phyloP scores from a whole-genome alignment of 2,113 vertebrate genomes.

The Trichomycterus rosablanca region DNA sequence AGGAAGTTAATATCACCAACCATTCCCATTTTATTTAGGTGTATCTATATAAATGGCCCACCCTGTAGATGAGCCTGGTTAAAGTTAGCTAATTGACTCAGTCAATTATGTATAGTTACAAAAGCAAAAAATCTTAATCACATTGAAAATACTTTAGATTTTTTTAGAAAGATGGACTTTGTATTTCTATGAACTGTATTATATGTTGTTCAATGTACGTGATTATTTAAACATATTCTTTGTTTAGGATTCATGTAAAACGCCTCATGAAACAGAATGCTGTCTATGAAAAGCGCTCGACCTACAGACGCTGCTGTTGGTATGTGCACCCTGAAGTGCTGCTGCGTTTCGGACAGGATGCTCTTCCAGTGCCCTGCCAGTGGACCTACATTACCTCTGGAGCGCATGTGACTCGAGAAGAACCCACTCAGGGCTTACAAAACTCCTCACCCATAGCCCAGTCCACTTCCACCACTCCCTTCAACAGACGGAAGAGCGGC shows the following conservation, averaged over 20 bases:
- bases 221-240: conserved; percentile 15
- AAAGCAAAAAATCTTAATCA: too few relatives aligned
- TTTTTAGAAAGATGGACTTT: too few relatives aligned
- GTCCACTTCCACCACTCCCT: conserved; percentile 43
- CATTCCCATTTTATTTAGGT: too few relatives aligned
- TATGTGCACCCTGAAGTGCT: conserved; percentile 85
- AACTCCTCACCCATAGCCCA: conserved; percentile 60
- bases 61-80: too few relatives aligned
- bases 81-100: too few relatives aligned
- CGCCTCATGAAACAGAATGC: conserved; percentile 85
- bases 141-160: too few relatives aligned
- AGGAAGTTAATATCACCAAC: too few relatives aligned
- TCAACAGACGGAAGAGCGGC: conserved; percentile 73
- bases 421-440: conserved; percentile 56
- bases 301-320: conserved; percentile 84
- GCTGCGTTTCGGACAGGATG: conserved; percentile 70
- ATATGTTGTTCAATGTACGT: too few relatives aligned
- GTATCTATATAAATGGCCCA: too few relatives aligned
- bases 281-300: conserved; percentile 84
- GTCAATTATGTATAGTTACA: too few relatives aligned
- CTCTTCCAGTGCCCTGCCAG: conserved; percentile 85
- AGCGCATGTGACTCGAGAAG: conserved; percentile 71
- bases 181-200: too few relatives aligned
- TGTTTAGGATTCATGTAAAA: conserved; percentile 78
- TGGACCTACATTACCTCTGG: conserved; percentile 84